Evolutionary conservation across 2,113 vertebrate species (phyloP), one percentile per base, ranked within the genome.

Genomic region (Heterotilapia buettikoferi): DNA sequence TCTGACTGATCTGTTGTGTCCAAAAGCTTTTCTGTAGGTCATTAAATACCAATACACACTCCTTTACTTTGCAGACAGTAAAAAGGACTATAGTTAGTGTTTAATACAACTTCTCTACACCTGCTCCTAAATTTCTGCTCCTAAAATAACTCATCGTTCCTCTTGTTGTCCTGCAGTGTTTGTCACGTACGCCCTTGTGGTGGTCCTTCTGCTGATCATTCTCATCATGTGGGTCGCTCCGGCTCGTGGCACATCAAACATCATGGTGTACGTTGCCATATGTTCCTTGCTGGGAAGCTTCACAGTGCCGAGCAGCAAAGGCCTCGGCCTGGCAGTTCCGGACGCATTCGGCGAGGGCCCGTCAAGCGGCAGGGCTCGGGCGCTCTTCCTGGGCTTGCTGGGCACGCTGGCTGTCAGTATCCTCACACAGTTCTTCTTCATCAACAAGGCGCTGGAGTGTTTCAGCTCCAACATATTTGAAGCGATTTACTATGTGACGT

Each of bases 231-330:
- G 98, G 97, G 95, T 98, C 9, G 97, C 97, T n/a, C 98, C 98
- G 18, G 95, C 96, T 76, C 97, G 97, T 4, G 98, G 98, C 83
- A 95, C 96, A 83, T 98, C 98, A 78, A 98, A 98, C 96, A 97
- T 99, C 86, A 97, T 99, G 98, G 98, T 99, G 91, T 99, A 99
- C 38, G 97, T 98, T 76, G 95, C 97, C 88, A 99, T 99, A 92
- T 99, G 99, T 90, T 99, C 99, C 36, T 95, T 99, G 63, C 91
- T 99, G 91, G 99, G 99, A 56, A 99, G 97, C 87, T 99, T 99
- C 95, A 99, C 98, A 1, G 98, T 99, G 80, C 98, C 98, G 14
- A 97, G 98, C 94, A 98, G 98, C 89, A 99, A 99, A 97, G 98
- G 97, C 80, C 97, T 99, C 3, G 98, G 99, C 73, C 95, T 99